Conservation (phyloP, 2,888 invertebrate species). For the Dimorphilus gyrociliatus region DNA sequence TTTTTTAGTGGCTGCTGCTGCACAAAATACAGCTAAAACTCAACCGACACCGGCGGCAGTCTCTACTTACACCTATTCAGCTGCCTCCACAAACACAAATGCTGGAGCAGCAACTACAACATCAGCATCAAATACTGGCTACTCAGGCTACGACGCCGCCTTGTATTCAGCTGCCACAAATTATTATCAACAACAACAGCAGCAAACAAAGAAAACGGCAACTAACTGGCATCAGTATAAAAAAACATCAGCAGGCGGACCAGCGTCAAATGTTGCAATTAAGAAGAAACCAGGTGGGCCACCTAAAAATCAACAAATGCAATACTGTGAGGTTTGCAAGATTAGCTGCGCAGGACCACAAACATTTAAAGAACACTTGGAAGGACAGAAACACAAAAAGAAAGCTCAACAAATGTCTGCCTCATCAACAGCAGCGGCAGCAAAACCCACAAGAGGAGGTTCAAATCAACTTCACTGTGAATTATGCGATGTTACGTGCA, state of each 20-base stretch:
- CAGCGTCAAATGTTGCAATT: constrained; percentile 2
- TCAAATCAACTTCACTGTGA: constrained; percentile 70
- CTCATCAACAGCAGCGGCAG: constrained; percentile 36
- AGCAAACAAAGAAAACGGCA: constrained; percentile 27
- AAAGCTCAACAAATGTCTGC: constrained; percentile 70
- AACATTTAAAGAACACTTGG: constrained; percentile 86
- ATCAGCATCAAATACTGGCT: no score
- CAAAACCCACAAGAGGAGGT: constrained; percentile 30
- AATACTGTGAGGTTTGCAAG: constrained; percentile 97
- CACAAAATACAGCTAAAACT: no score
- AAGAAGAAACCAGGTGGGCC: constrained; percentile 39
- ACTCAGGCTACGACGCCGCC: constrained; percentile 76
- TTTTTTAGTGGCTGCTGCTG: no score
- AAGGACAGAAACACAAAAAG: constrained; percentile 97
- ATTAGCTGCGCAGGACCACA: constrained; percentile 89
- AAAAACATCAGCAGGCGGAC: constrained; percentile 14
- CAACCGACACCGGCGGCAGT: no score
- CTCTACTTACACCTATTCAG: no score
- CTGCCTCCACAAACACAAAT: no score
- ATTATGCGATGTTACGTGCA: constrained; percentile 93
- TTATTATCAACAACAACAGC: constrained; percentile 77
- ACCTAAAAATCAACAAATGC: constrained; percentile 44
- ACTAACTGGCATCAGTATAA: constrained; percentile 37
- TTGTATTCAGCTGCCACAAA: constrained; percentile 85
- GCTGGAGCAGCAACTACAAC: no score